Base-by-base conservation (phyloP, 1,140 invertebrate species). In the Drosophila sturtevanti region DNA sequence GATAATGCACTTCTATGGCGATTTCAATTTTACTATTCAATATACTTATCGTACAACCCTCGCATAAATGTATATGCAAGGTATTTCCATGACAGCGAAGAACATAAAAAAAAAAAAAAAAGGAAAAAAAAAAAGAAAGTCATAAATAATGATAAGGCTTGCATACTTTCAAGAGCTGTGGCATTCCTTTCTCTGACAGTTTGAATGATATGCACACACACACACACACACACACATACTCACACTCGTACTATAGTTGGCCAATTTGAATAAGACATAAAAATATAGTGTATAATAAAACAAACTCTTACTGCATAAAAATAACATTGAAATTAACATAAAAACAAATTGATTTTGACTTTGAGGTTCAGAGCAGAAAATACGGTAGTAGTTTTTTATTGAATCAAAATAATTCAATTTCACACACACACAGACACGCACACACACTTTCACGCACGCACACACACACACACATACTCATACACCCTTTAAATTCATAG, bases 331-430 rank as follows among this genome's bases (percentile, higher is more conserved):
- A 48, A 18, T 21, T 48, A 48, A 48, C 27, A 31, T 31, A 31
- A 31, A 31, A 31, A 31, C 10, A 48, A 48, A 48, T 48, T 21
- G 1, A 48, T 48, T 41, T 35, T 48, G 16, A 48, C 16, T 21
- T 21, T 72, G 86, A 91, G 90, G 90, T 91, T 91, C 90, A 89
- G 86, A 66, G 90, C 90, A 91, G 90, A 81, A 62, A 91, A 91
- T 91, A 91, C 81, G 90, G 90, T 91, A 91, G 89, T 91, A 91
- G 90, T 91, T 90, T 91, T 91, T 91, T 87, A 91, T 91, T 79
- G 72, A 77, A 81, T 68, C 54, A 52, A 59, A 37, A 54, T 54
- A 71, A 41, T 66, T 65, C 61, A 65, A 70, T 60, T 27, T 60
- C 72, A 52, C 61, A 79, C 38, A 54, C 35, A 58, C 24, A 62